Percentiles rank a stretch among this genome's conserved stretches.
phyloP scores from a whole-genome alignment of 2,113 vertebrate genomes.

The Atractosteus spatula region DNA sequence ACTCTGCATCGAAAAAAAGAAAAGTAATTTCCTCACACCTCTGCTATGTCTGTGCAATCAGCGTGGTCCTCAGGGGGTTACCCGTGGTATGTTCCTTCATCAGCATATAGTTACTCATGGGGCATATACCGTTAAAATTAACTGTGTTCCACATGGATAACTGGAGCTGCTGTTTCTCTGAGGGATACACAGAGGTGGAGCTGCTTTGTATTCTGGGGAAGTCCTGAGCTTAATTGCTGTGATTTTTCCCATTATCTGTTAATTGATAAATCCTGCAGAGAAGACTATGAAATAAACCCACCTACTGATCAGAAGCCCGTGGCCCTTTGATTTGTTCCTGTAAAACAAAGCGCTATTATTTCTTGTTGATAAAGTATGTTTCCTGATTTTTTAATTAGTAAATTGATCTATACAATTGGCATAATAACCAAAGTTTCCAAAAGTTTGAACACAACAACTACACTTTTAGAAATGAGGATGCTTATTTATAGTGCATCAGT shows the following conservation, averaged over 20 bases:
- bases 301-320: constrained; percentile 5
- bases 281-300: constrained; percentile 42
- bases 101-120: constrained; percentile 74
- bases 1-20: constrained; percentile 50
- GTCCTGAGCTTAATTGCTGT: constrained; percentile 74
- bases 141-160: constrained; percentile 80
- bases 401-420: too few species aligned
- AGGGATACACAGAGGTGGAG: constrained; percentile 75
- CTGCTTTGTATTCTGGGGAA: constrained; percentile 84
- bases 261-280: constrained; percentile 73
- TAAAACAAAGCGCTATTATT: not conserved
- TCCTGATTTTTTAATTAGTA: too few species aligned
- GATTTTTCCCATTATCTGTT: constrained; percentile 68
- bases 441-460: too few species aligned
- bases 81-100: constrained; percentile 70
- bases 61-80: constrained; percentile 58
- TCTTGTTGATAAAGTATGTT: too few species aligned
- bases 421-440: too few species aligned
- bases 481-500: too few species aligned
- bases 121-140: constrained; percentile 80
- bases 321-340: not conserved
- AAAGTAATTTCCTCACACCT: constrained; percentile 60
- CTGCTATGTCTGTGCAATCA: constrained; percentile 65
- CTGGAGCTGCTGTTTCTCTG: constrained; percentile 77
- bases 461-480: too few species aligned